These are phyloP conservation scores for Tympanuchus pallidicinctus DNA, from an alignment of 2,113 vertebrate genomes.

Conservation along the genomic window DNA sequence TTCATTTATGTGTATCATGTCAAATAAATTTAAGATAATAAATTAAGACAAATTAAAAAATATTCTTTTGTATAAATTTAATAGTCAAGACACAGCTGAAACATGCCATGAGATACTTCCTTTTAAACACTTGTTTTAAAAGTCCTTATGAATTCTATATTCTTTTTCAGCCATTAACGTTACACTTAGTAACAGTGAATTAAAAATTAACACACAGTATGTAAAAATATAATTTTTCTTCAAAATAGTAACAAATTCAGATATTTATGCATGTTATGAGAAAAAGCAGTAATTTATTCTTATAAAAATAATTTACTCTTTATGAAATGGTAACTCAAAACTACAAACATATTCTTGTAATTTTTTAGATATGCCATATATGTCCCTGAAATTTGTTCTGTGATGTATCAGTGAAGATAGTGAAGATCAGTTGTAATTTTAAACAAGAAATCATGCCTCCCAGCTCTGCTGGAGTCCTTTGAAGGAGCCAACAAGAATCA, in stretches of 20 bases:
- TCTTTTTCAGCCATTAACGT: not conserved
- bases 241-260: not conserved
- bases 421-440: not conserved
- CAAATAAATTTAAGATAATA: not conserved
- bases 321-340: not conserved
- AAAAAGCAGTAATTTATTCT: not conserved
- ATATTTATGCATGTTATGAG: not conserved
- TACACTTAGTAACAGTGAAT: not conserved
- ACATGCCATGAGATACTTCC: not conserved
- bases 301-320: not conserved
- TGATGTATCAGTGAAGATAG: not conserved
- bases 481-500: not conserved
- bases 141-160: not conserved
- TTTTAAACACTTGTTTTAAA: not conserved
- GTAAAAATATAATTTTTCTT: not conserved
- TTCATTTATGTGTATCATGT: not conserved
- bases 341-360: not conserved
- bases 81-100: not conserved
- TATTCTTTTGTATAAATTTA: not conserved
- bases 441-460: not conserved
- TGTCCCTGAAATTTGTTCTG: not conserved
- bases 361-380: not conserved
- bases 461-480: not conserved
- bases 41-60: slow-evolving; percentile 1
- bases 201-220: not conserved